Evolutionary conservation across 2,888 invertebrate species (phyloP).

Genomic region (Sepiola atlantica): DNA sequence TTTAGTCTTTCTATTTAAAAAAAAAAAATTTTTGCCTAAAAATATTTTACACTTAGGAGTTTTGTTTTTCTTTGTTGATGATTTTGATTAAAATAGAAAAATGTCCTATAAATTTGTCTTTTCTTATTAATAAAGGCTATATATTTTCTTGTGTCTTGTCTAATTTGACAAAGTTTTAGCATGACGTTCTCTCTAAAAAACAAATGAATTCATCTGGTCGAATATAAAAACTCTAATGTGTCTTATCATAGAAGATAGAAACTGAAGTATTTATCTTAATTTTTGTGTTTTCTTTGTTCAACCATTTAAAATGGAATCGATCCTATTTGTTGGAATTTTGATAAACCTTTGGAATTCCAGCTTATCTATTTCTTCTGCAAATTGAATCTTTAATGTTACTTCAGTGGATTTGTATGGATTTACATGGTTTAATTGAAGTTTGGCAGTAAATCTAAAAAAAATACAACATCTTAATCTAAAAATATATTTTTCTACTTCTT

Average conservation of each 20-base stretch:
- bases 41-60: not conserved
- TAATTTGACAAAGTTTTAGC: not conserved
- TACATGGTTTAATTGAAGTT: not conserved
- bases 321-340: not conserved
- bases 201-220: not conserved
- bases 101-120: not conserved
- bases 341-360: not conserved
- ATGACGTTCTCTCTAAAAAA: not conserved
- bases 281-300: not conserved
- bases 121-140: not conserved
- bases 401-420: not conserved
- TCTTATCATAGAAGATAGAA: not conserved
- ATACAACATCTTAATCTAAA: not conserved
- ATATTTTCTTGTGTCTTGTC: not conserved
- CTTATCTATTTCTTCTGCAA: not conserved
- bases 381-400: not conserved
- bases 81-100: not conserved
- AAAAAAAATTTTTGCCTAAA: not conserved
- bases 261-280: not conserved
- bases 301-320: not conserved
- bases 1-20: not conserved
- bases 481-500: not conserved
- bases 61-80: conserved; percentile 12
- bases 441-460: not conserved
- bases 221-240: not conserved